These are phyloP conservation scores for Polypedilum vanderplanki DNA, from an alignment of 1,140 invertebrate species.

Conservation along the genomic window DNA sequence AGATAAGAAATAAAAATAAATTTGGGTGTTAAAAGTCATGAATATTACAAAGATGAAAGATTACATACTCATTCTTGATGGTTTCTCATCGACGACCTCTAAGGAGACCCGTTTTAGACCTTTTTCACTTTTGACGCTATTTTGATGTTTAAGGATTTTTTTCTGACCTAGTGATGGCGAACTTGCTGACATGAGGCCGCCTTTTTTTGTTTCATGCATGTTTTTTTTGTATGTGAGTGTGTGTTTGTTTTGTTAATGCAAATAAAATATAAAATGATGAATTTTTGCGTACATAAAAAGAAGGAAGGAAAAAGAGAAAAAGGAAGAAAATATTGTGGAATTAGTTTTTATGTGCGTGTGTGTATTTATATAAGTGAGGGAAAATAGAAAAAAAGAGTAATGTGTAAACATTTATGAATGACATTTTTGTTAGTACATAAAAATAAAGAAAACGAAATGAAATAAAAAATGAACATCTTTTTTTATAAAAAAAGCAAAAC, in stretches of 20 bases:
- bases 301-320: not conserved
- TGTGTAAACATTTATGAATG: too few species aligned
- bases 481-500: too few species aligned
- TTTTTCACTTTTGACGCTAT: conserved; percentile 4
- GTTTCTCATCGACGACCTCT: not conserved
- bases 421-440: not conserved
- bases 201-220: not conserved
- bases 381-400: not conserved
- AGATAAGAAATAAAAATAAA: not conserved
- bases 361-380: not conserved
- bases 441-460: not conserved
- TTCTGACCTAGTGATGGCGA: not conserved
- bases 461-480: not conserved
- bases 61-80: not conserved
- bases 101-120: not conserved
- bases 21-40: not conserved
- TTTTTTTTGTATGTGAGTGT: not conserved
- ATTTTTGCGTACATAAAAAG: not conserved
- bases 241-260: not conserved
- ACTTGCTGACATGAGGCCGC: not conserved
- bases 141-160: conserved; percentile 22
- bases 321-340: not conserved
- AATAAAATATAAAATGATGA: not conserved
- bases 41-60: not conserved
- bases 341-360: not conserved